Evolutionary conservation across 2,888 invertebrate genomes (phyloP).

Genomic region (Acholoe squamosa): DNA sequence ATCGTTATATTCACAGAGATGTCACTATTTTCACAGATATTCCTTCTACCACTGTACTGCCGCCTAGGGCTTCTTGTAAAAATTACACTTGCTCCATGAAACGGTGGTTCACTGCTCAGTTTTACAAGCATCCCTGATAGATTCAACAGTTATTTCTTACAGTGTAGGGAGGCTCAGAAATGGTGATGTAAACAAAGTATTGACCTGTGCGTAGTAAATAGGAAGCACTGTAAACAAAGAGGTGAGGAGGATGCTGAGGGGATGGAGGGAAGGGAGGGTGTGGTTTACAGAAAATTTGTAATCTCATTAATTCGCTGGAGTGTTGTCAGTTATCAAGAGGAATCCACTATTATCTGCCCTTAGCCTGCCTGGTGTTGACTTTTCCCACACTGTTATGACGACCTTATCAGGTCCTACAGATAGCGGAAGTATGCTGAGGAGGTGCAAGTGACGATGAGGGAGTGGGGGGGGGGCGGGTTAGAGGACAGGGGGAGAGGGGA

Average conservation of each 20-base stretch:
- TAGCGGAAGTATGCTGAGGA: background rate
- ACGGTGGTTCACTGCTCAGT: no score
- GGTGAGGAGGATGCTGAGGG: background rate
- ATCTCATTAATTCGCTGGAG: slow-evolving; percentile 8
- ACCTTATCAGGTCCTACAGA: background rate
- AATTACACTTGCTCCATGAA: no score
- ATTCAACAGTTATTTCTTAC: no score
- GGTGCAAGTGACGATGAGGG: background rate
- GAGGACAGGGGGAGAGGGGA: no score
- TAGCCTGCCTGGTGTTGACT: background rate
- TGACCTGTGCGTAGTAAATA: no score
- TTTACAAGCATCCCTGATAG: no score
- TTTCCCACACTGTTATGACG: slow-evolving; percentile 36
- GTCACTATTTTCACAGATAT: no score
- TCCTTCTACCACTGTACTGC: no score
- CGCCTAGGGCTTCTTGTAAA: no score
- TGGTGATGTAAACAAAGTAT: no score
- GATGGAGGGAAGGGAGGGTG: background rate
- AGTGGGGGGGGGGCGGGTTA: background rate
- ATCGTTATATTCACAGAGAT: no score
- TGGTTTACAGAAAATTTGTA: background rate
- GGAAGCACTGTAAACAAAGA: background rate
- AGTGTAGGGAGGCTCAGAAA: no score
- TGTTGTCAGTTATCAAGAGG: background rate
- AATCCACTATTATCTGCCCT: background rate